These are phyloP conservation scores for Helogale parvula DNA, from an alignment of 2,113 vertebrate species.

Conservation along the genomic window DNA sequence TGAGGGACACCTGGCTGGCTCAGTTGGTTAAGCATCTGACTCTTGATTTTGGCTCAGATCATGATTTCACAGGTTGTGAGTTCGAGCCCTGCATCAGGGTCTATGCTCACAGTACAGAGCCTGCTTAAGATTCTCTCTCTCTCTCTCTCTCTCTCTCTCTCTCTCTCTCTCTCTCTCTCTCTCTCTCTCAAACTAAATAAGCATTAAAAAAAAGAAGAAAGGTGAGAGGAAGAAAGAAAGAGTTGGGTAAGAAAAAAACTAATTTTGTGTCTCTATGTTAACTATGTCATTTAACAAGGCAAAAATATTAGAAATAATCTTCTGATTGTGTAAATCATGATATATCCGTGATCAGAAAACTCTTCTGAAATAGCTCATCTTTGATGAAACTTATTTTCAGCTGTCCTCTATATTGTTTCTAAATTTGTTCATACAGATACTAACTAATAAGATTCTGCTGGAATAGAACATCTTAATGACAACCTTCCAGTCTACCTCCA, in stretches of 20 bases:
- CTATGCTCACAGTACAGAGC: too few relatives aligned
- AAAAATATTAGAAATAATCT: constrained; percentile 14
- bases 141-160: too few relatives aligned
- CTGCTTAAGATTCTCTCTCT: too few relatives aligned
- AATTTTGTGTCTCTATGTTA: neutral
- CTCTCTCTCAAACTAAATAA: too few relatives aligned
- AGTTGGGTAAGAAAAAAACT: neutral
- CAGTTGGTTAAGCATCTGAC: too few relatives aligned
- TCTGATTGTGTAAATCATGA: neutral
- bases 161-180: too few relatives aligned
- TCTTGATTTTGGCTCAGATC: too few relatives aligned
- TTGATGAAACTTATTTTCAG: neutral
- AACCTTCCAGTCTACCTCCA: neutral
- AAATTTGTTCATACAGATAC: neutral
- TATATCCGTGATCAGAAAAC: neutral
- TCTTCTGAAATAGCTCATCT: neutral
- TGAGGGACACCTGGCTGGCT: neutral
- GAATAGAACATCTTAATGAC: neutral
- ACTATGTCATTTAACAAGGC: neutral
- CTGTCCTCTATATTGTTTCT: neutral
- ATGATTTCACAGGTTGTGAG: too few relatives aligned
- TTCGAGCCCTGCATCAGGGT: too few relatives aligned
- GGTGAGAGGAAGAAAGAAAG: neutral
- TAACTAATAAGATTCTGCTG: neutral
- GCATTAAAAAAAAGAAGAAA: neutral